phyloP scores from a whole-genome alignment of 2,888 invertebrate genomes.

The Tuberolachnus salignus region DNA sequence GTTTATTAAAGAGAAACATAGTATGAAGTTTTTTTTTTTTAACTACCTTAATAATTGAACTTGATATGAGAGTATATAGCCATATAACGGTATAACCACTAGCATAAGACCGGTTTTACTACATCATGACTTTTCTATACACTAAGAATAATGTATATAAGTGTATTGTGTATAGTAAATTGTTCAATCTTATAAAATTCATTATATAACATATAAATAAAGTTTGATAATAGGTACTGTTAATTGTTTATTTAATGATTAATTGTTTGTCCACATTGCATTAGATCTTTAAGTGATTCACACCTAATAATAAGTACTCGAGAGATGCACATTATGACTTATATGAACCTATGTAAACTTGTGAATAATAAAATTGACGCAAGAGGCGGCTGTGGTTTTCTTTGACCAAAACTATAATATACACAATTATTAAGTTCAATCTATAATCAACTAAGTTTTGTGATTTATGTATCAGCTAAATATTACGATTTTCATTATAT shows the following conservation, averaged over 20 bases:
- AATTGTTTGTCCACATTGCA: not conserved
- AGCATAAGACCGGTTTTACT: constrained; percentile 24
- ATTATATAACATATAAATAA: not conserved
- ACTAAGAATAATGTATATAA: not conserved
- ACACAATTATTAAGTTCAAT: too few relatives aligned
- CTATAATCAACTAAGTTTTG: too few relatives aligned
- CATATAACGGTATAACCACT: not conserved
- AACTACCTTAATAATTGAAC: not conserved
- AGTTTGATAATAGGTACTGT: not conserved
- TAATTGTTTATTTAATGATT: not conserved
- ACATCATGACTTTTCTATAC: not conserved
- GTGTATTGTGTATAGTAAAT: too few relatives aligned
- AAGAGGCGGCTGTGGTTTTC: too few relatives aligned
- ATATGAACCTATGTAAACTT: too few relatives aligned
- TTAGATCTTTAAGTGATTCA: not conserved
- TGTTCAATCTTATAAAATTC: too few relatives aligned
- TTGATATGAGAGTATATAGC: not conserved
- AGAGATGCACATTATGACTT: too few relatives aligned
- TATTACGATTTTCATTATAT: too few relatives aligned
- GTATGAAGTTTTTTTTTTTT: not conserved
- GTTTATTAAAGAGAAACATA: not conserved
- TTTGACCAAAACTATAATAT: too few relatives aligned
- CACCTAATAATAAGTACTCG: too few relatives aligned
- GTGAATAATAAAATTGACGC: too few relatives aligned
- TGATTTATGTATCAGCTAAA: too few relatives aligned